Evolutionary conservation across 2,113 vertebrate species (phyloP).

Genomic region (Microtus oregoni): DNA sequence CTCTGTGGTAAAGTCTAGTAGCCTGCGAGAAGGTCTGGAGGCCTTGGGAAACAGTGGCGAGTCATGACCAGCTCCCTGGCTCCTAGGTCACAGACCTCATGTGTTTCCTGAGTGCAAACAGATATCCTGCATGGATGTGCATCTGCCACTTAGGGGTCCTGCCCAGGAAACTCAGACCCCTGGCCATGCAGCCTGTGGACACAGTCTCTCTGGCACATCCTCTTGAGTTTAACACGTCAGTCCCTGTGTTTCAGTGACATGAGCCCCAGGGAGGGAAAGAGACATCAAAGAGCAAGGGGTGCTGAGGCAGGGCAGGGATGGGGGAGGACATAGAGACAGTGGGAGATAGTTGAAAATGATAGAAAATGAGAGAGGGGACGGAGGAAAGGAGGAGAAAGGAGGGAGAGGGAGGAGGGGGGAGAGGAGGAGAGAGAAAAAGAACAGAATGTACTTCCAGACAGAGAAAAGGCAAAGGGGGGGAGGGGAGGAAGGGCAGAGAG

Average conservation of each 20-base stretch:
- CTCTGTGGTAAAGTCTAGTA: rapidly evolving
- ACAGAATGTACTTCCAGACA: neutral
- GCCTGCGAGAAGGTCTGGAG: neutral
- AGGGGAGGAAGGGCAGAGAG: neutral
- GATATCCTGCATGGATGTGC: rapidly evolving
- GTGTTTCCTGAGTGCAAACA: neutral
- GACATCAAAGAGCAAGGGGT: neutral
- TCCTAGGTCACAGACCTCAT: neutral
- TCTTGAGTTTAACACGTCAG: neutral
- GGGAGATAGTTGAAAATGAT: neutral
- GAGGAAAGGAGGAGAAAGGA: too few species aligned
- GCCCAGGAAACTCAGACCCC: neutral
- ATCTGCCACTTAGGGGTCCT: neutral
- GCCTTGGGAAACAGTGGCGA: neutral
- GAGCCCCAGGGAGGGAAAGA: neutral
- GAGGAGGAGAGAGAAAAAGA: neutral
- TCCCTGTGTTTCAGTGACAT: conserved; percentile 43
- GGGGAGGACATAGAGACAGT: neutral
- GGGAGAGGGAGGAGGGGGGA: too few species aligned
- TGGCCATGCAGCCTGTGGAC: neutral
- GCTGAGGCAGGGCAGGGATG: neutral
- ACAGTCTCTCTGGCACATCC: rapidly evolving
- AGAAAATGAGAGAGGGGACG: neutral
- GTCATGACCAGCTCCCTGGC: neutral
- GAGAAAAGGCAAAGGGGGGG: rapidly evolving